Percentiles rank a stretch among this genome's conserved stretches.
Evolutionary conservation across 2,797 vertebrate genomes (phyloP).

Genomic region (Hoplostethus mediterraneus): DNA sequence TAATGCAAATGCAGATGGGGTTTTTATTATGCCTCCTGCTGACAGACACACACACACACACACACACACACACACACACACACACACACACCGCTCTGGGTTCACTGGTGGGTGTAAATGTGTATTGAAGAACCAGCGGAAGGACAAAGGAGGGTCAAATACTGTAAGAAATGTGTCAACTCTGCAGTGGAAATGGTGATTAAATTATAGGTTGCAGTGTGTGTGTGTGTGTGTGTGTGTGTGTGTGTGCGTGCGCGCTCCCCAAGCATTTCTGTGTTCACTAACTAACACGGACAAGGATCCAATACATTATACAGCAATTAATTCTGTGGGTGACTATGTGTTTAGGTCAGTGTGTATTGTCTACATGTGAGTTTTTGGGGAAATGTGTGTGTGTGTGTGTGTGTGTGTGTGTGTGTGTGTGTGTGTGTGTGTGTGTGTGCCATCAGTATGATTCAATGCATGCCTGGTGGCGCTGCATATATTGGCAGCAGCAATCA

Average conservation of each 20-base stretch:
- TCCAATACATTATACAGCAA: constrained; percentile 30
- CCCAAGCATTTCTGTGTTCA: too few relatives aligned
- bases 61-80: constrained; percentile 23
- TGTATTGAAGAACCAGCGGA: constrained; percentile 11
- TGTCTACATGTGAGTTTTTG: too few relatives aligned
- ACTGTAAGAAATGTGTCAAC: constrained; percentile 62
- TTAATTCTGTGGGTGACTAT: constrained; percentile 12
- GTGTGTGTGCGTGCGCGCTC: constrained; percentile 20
- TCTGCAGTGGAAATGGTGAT: constrained; percentile 47
- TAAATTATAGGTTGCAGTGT: constrained; percentile 21
- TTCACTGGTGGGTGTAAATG: constrained; percentile 12
- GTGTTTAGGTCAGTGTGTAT: constrained; percentile 15
- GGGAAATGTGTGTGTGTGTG: too few relatives aligned
- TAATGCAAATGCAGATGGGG: constrained; percentile 79
- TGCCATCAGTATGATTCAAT: not conserved
- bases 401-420: too few relatives aligned
- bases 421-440: too few relatives aligned
- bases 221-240: constrained; percentile 31
- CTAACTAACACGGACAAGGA: constrained; percentile 8
- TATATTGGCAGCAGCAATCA: not conserved
- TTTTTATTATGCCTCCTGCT: constrained; percentile 61
- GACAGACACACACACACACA: constrained; percentile 25
- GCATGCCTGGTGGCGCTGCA: not conserved
- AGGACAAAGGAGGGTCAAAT: constrained; percentile 67
- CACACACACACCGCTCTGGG: constrained; percentile 14